Base-by-base conservation (phyloP, 2,888 invertebrate genomes). In the Rutpela maculata region DNA sequence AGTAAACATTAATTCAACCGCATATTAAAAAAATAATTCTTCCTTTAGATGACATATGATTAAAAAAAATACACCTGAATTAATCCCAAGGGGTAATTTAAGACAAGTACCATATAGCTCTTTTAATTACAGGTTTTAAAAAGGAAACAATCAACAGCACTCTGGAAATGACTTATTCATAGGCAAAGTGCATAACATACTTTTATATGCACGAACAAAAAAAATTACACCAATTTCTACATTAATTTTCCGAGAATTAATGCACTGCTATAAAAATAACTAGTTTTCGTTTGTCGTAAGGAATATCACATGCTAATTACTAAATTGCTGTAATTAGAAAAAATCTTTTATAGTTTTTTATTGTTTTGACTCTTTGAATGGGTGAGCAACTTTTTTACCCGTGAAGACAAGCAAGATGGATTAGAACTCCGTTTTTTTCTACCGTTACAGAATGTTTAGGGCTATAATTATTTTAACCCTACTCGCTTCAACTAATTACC, bases 41-140 rank as follows among this genome's bases (percentile, higher is more conserved):
- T 66, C 59, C 75, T 63, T 77, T 69, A 80, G 78, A 80, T 80
- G 56, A 78, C 78, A 78, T 43, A 63, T 71, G 65, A 56, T 78
- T 43, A 35, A 50, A 18, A 65, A 78, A 78, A 76, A 78, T 76
- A 62, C 65, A 60, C 60, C 60, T 62, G 17, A 72, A 65, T 74
- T 74, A 75, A 71, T 67, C 68, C 74, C 57, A 43, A 59, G 68
- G 69, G 70, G 69, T 78, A 75, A 73, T 71, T 71, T 18, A 76
- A 75, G 68, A 75, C 22, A 65, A 71, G n/a, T 22, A 74, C 60
- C 56, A 67, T 75, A 69, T 57, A 26, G 55, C 18, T 76, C 73
- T 75, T 76, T 80, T 80, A 80, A 80, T 80, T 68, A 70, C 71
- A 72, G 71, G 43, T 73, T 59, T 57, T 17, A 65, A 66, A 79